Conservation (phyloP, 2,888 invertebrate species). For the Mesorhabditis sp. region DNA sequence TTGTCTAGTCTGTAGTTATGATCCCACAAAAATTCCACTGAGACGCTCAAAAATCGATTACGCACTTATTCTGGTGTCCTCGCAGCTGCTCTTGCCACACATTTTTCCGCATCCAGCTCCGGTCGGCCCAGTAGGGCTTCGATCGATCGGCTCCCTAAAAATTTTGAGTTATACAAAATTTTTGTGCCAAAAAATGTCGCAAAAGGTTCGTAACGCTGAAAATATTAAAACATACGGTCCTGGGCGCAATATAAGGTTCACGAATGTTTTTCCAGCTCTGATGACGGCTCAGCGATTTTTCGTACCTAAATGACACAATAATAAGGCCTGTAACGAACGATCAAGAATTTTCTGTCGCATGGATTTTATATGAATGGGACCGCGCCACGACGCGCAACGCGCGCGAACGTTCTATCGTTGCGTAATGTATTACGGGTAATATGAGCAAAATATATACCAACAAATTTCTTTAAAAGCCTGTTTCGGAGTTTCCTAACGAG, state of each 20-base stretch:
- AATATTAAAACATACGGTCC: neutral
- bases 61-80: neutral
- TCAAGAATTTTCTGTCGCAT: no score
- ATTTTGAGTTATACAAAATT: neutral
- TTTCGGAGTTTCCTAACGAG: no score
- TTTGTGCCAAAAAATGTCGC: no score
- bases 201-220: no score
- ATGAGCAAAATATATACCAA: no score
- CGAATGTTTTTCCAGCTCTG: constrained; percentile 1
- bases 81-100: neutral
- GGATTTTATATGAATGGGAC: no score
- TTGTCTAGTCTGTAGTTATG: no score
- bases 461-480: no score
- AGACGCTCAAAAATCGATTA: neutral
- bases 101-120: neutral
- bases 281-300: constrained; percentile 4
- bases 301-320: constrained; percentile 2
- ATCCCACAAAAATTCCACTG: neutral
- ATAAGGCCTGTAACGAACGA: no score
- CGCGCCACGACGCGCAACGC: no score
- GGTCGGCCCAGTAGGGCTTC: neutral
- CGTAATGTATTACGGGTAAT: no score
- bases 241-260: neutral
- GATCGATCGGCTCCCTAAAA: neutral
- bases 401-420: no score